Base-by-base conservation (phyloP, 2,888 invertebrate species). In the Sceliomorpha sp. region DNA sequence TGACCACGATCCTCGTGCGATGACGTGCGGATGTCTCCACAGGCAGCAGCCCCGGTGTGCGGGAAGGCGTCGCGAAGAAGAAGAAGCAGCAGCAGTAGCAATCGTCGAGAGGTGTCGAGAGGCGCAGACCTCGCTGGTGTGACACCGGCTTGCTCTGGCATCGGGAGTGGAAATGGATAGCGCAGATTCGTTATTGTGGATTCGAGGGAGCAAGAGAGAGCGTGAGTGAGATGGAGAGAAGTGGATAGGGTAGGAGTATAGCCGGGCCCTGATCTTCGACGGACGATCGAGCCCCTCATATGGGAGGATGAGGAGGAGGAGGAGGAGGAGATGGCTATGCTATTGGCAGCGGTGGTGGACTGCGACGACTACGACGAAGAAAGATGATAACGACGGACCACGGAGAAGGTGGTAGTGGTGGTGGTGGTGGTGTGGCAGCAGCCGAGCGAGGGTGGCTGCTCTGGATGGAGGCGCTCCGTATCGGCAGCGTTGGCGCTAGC, bases 401-500 rank as follows among this genome's bases (percentile, higher is more conserved):
- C 37, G 37, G 32, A 39, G n/a, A 17, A 47, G n/a, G n/a, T n/a
- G n/a, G 40, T 9, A 27, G n/a, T 29, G 6, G 10, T 4, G 20
- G 20, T 20, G 5, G 20, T 5, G 20, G 20, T 5, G 20, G 20
- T 20, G 5, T 20, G 20, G 20, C 20, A 20, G 20, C 20, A 20
- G 20, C 20, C 20, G 20, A 4, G 37, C 44, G 34, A 59, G 66
- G 59, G 53, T 48, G 53, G 59, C 51, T n/a, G n/a, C n/a, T 67
- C 59, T 67, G 50, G 60, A 67, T 60, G 37, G 60, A 1, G 7
- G 8, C n/a, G 27, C 60, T 60, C 60, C 44, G 53, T 67, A 60
- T 60, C 59, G 60, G 55, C 44, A 55, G 36, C 55, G 67, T 60
- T 67, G 60, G 67, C 55, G 67, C 55, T 60, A 31, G 48, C 66